Evolutionary conservation across 2,113 vertebrate genomes (phyloP).

Genomic region (Colistium nudipinnis): DNA sequence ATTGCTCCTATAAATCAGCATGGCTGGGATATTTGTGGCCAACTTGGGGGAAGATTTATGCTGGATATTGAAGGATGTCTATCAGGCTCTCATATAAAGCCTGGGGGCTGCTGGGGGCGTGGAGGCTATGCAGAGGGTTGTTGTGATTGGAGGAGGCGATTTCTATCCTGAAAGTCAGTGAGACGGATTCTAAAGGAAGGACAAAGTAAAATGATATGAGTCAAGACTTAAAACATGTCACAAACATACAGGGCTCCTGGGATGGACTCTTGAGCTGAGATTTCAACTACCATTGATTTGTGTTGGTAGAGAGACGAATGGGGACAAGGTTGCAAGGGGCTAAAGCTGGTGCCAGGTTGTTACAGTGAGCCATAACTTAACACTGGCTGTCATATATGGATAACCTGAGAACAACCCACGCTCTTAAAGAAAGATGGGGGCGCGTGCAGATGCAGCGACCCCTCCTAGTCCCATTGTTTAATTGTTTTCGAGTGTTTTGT

Average conservation of each 20-base stretch:
- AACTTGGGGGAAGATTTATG: constrained; percentile 83
- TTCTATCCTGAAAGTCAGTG: constrained; percentile 15
- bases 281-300: constrained; percentile 6
- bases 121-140: constrained; percentile 46
- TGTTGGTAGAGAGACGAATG: constrained; percentile 21
- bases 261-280: not conserved
- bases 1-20: constrained; percentile 82
- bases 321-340: not conserved
- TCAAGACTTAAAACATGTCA: not conserved
- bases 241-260: constrained; percentile 3
- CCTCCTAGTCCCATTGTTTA: too few species aligned
- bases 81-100: constrained; percentile 66
- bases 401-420: constrained; percentile 50
- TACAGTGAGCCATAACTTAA: constrained; percentile 47
- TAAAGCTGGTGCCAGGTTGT: constrained; percentile 27
- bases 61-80: constrained; percentile 81
- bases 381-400: constrained; percentile 31
- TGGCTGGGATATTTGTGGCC: constrained; percentile 84
- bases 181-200: not conserved
- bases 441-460: too few species aligned
- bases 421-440: too few species aligned
- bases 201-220: not conserved
- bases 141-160: constrained; percentile 13
- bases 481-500: too few species aligned
- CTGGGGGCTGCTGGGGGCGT: not conserved